Base-by-base conservation (phyloP, 2,888 invertebrate species). In the Leptinotarsa juncta region DNA sequence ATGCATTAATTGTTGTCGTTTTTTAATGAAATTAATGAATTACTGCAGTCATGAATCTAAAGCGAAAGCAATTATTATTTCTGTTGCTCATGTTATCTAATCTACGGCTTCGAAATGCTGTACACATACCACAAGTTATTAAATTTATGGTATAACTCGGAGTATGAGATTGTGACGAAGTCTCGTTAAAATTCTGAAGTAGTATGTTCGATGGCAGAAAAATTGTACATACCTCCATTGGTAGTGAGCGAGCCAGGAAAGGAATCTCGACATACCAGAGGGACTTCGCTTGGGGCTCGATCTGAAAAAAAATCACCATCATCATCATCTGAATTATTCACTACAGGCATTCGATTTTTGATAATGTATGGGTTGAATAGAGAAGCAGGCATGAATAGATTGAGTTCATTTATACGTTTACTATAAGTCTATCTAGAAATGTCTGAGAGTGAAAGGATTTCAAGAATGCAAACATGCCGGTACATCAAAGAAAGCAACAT, bases 221-320 rank as follows among this genome's bases (percentile, higher is more conserved):
- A 74, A 72, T 70, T 76, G 60, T 81, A 88, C 90, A 90, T 90
- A 95, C 95, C 95, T 84, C 94, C 94, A 87, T 94, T 94, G 86
- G 95, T 95, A 87, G 95, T 94, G 84, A 95, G 91, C 81, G 95
- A 95, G 83, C 93, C 94, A 65, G 91, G 91, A 83, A 90, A 91
- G 87, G 92, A 92, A 89, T 92, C 90, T 88, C 92, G 89, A 83
- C 90, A 92, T 78, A 89, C 85, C 76, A 87, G 85, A 80, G 89
- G 86, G 86, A 92, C 92, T 90, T 94, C 94, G 87, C 93, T 94
- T 84, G 91, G 91, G 80, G 91, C 91, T 83, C 91, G 90, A 88
- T 92, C 92, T 92, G 89, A 77, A 90, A 91, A 83, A 70, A 67
- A 65, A 57, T 18, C 12, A 57, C 12, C 3, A 20, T 18, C 57